Evolutionary conservation across 2,888 invertebrate species (phyloP).

Genomic region (Lithophane semibrunnea): DNA sequence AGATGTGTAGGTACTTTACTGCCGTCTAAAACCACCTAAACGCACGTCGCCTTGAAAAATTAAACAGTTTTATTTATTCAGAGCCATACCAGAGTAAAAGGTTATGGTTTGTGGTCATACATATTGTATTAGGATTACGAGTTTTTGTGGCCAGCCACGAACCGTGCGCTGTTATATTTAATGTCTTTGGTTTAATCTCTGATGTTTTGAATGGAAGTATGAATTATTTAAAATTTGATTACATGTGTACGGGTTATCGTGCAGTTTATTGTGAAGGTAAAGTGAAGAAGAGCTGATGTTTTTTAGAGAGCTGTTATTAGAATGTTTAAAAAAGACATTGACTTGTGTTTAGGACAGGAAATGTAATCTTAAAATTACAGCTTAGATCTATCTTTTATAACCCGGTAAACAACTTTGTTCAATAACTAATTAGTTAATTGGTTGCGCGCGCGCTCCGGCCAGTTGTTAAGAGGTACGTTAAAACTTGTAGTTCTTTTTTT

Average conservation of each 20-base stretch:
- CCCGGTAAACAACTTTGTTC: no score
- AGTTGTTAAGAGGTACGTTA: no score
- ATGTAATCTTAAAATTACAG: no score
- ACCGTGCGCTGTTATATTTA: constrained; percentile 38
- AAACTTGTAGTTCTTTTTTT: no score
- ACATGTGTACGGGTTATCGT: constrained; percentile 4
- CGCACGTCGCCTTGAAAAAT: constrained; percentile 60
- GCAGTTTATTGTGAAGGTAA: neutral
- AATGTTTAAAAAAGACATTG: no score
- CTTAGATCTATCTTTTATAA: no score
- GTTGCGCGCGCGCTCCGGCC: no score
- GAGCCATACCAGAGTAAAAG: constrained; percentile 60
- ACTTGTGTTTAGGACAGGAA: no score
- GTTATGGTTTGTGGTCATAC: constrained; percentile 65
- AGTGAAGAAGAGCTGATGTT: neutral
- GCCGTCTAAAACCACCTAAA: constrained; percentile 18
- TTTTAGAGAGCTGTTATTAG: neutral
- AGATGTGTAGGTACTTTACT: neutral
- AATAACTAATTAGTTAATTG: no score
- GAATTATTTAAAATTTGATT: constrained; percentile 31
- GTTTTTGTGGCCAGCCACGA: constrained; percentile 55
- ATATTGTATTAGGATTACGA: constrained; percentile 66
- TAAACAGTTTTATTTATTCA: constrained; percentile 68
- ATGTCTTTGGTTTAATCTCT: constrained; percentile 41
- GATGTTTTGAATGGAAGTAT: constrained; percentile 21